These are phyloP conservation scores for Xenotilapia longispinis DNA, from an alignment of 2,113 vertebrate species.

Conservation along the genomic window DNA sequence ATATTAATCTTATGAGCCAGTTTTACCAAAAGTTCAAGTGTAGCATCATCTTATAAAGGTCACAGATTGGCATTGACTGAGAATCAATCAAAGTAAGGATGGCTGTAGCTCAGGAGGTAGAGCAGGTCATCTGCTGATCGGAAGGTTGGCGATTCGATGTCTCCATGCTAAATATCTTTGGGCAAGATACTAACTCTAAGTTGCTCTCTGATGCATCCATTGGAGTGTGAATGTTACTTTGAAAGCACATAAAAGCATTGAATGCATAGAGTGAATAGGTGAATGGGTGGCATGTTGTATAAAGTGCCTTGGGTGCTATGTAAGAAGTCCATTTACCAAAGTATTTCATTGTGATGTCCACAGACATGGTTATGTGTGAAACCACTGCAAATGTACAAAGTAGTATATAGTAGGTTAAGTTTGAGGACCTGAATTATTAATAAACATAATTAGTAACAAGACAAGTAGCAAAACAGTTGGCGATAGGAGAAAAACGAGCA, in stretches of 20 bases:
- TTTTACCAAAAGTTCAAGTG: neutral
- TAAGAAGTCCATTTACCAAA: neutral
- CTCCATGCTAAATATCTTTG: neutral
- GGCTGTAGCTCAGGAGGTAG: neutral
- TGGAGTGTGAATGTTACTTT: neutral
- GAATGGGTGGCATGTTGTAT: neutral
- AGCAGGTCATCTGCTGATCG: neutral
- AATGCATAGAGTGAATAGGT: neutral
- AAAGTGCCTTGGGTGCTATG: neutral
- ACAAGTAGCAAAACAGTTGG: neutral
- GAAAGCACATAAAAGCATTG: neutral
- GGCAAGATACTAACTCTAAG: neutral
- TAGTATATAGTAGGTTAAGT: neutral
- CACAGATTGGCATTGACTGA: neutral
- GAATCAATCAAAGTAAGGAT: neutral
- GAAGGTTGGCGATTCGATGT: rapidly evolving
- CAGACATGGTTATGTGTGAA: neutral
- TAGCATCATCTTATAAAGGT: neutral
- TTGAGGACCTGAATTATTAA: neutral
- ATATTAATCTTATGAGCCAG: neutral
- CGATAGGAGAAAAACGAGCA: rapidly evolving
- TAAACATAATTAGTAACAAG: neutral
- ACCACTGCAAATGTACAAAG: neutral
- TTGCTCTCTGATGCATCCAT: neutral
- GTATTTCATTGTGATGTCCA: neutral